Evolutionary conservation across 2,888 invertebrate species (phyloP).

Genomic region (Coenonympha glycerion): DNA sequence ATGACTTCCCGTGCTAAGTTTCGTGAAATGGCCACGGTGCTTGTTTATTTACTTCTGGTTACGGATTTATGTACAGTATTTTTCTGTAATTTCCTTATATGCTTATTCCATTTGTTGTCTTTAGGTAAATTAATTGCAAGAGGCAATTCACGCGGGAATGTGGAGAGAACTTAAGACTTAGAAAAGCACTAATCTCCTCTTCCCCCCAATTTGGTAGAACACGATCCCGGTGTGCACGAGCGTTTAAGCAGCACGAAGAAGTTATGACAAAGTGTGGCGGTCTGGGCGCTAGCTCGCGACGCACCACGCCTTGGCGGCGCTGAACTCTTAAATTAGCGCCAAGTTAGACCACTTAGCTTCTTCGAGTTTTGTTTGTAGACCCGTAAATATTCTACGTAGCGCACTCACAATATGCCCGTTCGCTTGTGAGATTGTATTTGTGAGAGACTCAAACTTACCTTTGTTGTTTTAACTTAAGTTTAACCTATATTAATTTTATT

Average conservation of each 20-base stretch:
- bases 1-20: neutral
- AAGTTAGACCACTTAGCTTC: conserved; percentile 72
- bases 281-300: conserved; percentile 40
- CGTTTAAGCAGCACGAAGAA: conserved; percentile 44
- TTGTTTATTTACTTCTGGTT: neutral
- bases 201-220: too few species aligned
- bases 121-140: too few species aligned
- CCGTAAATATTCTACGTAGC: conserved; percentile 66
- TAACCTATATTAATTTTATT: neutral
- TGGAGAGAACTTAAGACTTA: too few species aligned
- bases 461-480: conserved; percentile 30
- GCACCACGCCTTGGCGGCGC: conserved; percentile 43
- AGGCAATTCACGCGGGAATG: too few species aligned
- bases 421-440: conserved; percentile 42
- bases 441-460: conserved; percentile 47
- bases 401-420: conserved; percentile 49
- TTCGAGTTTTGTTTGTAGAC: conserved; percentile 71
- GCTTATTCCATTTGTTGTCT: too few species aligned
- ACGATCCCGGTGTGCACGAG: conserved; percentile 13
- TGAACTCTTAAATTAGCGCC: conserved; percentile 72
- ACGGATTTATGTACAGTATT: too few species aligned
- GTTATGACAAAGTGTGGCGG: conserved; percentile 66
- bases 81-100: neutral
- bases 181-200: too few species aligned
- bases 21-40: neutral